Base-by-base conservation (phyloP, 2,113 vertebrate species). In the Thunnus thynnus region DNA sequence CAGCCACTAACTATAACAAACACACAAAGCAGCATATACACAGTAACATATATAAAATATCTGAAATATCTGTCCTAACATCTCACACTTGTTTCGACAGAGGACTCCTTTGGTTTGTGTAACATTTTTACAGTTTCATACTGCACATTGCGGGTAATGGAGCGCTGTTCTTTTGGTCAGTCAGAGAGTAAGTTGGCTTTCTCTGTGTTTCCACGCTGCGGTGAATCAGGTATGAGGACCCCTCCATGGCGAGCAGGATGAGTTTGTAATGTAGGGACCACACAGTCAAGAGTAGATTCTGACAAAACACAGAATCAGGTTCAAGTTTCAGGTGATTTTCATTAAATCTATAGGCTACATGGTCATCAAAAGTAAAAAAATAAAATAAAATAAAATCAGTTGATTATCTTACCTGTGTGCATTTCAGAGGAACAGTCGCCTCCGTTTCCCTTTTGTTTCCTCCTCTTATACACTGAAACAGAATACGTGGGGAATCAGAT, bases 401-500 rank as follows among this genome's bases (percentile, higher is more conserved):
- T 13, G 36, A 30, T 50, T 4, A 62, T 51, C 55, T 72, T 20
- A 95, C 93, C 88, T 72, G 44, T 86, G 76, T 86, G 82, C 51
- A 82, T 80, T 80, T 82, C 58, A 22, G 32, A 56, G 3, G 9
- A 6, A 48, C 16, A 22, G 0, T 4, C 18, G 11, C 22, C 50
- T 47, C 12, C 5, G 0, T 44, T 56, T 32, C 2, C 7, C 32
- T 57, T 82, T n/a, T 75, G 76, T 48, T 84, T 86, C 72, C 70
- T 84, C 56, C 70, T 86, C 30, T 60, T 83, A 72, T 84, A 48
- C 63, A 92, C 94, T 95, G 13, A 64, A 82, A 79, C 5, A 63
- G 7, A 84, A 78, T 1, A 63, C 0, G 44, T 0, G 12, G 13
- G 9, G 13, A 62, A 72, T 13, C 9, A 16, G 20, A 76, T 55